Evolutionary conservation across 2,888 invertebrate genomes (phyloP).

Genomic region (Eristalis pertinax): DNA sequence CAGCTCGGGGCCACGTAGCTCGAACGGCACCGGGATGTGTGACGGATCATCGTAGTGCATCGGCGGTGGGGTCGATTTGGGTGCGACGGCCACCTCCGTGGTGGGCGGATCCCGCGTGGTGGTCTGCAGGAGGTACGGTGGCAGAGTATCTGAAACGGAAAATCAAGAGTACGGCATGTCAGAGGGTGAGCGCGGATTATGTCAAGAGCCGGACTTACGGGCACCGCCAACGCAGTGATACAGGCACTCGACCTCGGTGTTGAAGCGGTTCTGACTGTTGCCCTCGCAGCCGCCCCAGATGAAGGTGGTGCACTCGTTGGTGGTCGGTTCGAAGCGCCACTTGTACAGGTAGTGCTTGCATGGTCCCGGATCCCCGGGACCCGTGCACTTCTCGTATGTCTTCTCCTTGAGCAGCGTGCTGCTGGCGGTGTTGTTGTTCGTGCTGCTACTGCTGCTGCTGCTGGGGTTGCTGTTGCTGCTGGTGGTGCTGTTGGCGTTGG

Average conservation of each 20-base stretch:
- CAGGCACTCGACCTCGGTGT: slow-evolving; percentile 86
- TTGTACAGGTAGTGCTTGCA: slow-evolving; percentile 86
- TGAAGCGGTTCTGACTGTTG: slow-evolving; percentile 86
- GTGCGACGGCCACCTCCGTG: slow-evolving; percentile 79
- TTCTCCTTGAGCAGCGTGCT: slow-evolving; percentile 77
- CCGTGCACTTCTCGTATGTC: slow-evolving; percentile 80
- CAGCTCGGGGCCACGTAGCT: slow-evolving; percentile 89
- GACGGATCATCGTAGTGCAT: slow-evolving; percentile 74
- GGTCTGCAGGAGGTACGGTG: slow-evolving; percentile 82
- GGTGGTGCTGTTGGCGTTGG: slow-evolving; percentile 25
- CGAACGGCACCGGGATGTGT: slow-evolving; percentile 86
- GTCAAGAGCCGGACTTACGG: slow-evolving; percentile 79
- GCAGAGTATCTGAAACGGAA: slow-evolving; percentile 82
- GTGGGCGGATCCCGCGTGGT: slow-evolving; percentile 82
- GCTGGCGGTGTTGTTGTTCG: slow-evolving; percentile 72
- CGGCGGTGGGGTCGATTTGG: slow-evolving; percentile 75
- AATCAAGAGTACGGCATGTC: slow-evolving; percentile 13
- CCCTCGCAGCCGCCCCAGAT: slow-evolving; percentile 88
- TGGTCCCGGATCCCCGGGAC: slow-evolving; percentile 83
- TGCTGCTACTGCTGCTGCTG: slow-evolving; percentile 74
- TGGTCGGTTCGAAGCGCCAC: slow-evolving; percentile 85
- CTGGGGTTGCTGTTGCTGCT: slow-evolving; percentile 37
- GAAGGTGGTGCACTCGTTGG: slow-evolving; percentile 84
- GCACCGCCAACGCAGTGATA: slow-evolving; percentile 85
- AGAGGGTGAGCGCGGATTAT: neutral